Evolutionary conservation across 2,797 vertebrate genomes (phyloP), one percentile per base, ranked within the genome.

Genomic region (Nannoperca obscura): DNA sequence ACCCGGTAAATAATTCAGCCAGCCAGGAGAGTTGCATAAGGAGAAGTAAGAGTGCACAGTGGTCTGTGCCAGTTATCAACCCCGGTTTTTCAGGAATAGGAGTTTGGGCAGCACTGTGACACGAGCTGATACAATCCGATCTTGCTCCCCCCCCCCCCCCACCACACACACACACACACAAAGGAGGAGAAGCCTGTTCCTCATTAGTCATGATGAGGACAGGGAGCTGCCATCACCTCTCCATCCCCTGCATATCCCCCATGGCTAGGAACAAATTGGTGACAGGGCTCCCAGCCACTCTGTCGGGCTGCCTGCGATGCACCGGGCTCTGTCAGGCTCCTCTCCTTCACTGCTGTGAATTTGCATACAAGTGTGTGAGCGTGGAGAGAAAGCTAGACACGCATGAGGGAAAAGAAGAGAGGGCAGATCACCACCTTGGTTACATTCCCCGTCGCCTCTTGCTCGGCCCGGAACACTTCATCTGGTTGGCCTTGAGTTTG

Each of bases 201-300:
- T 96, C 95, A 96, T 96, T 96, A 96, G 91, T 90, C 73, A 87
- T 89, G 92, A 93, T 89, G 92, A 95, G 93, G 92, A 94, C 89
- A 91, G 90, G 88, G 87, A 93, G 88, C 93, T 94, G 94, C 93
- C 92, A 94, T 91, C 91, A 86, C 90, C 91, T 93, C 94, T 92
- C 87, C 90, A 92, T 95, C 94, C 95, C 95, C 95, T 95, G 93
- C 74, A 94, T 95, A 93, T 94, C 94, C 95, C 95, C 94, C 90
- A 94, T 94, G 95, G 95, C 95, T 93, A 96, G 85, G 92, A 94
- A 95, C 95, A 96, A 95, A 96, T 96, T 96, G 95, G 94, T 94
- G 95, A 95, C 94, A 95, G 92, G 70, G 87, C 93, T 93, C 89
- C 88, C 63, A 93, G 92, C 89, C 90, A 90, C 90, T 89, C 89